Evolutionary conservation across 2,888 invertebrate species (phyloP), one percentile per base, ranked within the genome.

Genomic region (Eupithecia subumbrata): DNA sequence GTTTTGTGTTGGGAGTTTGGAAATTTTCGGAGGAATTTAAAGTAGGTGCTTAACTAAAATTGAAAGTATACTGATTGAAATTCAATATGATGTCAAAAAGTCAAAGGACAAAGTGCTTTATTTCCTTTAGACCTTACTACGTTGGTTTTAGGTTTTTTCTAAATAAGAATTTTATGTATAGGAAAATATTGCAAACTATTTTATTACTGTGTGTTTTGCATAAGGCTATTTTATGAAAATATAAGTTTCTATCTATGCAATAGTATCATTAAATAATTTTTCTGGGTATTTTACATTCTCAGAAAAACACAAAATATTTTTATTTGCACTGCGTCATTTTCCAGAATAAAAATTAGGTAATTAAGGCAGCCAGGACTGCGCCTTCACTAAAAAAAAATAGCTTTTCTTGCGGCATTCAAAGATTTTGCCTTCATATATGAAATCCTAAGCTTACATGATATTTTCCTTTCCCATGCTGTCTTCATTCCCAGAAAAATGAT

Each of bases 1-100:
- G 43, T 48, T 34, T 22, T 68, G 1, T 45, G 64, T 64, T 60
- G 56, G 12, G 60, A 25, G 9, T 22, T 37, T 3, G 45, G 63
- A 45, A 71, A 45, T 63, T 71, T 60, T 71, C 18, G 40, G 60
- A 8, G 25, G 25, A 60, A 25, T 25, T 60, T 48, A 18, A 48
- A 43, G 12, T 40, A 30, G 30, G 30, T 30, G 5, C 37, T 0
- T 37, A 40, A 14, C 3, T 48, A n/a, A 22, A 22, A 56, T 11
- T 56, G 56, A 56, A 22, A 22, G n/a, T 52, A 2, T 8, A 56
- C 0, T 22, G 9, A 12, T 56, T 1, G 22, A 4, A 14, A 60
- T 25, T 25, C 12, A 45, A 45, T 48, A n/a, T 8, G 48, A 16
- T 45, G 1, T 48, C 18, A 48, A 18, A 8, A 52, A 4, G 22